Percentiles rank a stretch among this genome's conserved stretches.
phyloP scores from a whole-genome alignment of 2,888 invertebrate genomes.

The Cancer borealis region DNA sequence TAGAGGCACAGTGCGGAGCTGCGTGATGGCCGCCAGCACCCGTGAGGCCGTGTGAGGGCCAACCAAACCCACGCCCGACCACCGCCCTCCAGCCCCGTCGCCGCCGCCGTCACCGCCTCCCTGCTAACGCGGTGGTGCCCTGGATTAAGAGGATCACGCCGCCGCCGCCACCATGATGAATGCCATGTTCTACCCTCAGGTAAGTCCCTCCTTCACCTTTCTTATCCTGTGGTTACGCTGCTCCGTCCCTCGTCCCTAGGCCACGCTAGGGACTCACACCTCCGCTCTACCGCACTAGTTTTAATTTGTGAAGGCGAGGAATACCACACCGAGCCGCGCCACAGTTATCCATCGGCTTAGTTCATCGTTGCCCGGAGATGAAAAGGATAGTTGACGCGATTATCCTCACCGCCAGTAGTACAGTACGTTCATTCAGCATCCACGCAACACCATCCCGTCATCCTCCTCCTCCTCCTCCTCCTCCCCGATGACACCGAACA shows the following conservation, averaged over 20 bases:
- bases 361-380: background rate
- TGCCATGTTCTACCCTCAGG: slow-evolving; percentile 74
- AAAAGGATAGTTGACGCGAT: background rate
- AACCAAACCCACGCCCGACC: slow-evolving; percentile 35
- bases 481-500: too few relatives aligned
- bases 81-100: background rate
- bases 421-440: background rate
- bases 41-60: slow-evolving; percentile 47
- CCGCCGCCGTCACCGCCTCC: slow-evolving; percentile 35
- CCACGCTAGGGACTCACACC: slow-evolving; percentile 4
- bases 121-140: background rate
- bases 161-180: slow-evolving; percentile 65
- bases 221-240: background rate
- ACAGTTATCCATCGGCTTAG: background rate
- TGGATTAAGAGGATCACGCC: slow-evolving; percentile 48
- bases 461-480: background rate
- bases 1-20: slow-evolving; percentile 26
- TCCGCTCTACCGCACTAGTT: background rate
- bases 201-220: slow-evolving; percentile 38
- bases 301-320: background rate
- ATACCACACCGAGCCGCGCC: background rate
- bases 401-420: background rate
- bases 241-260: background rate
- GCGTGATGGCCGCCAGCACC: slow-evolving; percentile 39
- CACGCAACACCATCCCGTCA: background rate